Evolutionary conservation across 2,113 vertebrate genomes (phyloP).

Genomic region (Sphaerodactylus townsendi): DNA sequence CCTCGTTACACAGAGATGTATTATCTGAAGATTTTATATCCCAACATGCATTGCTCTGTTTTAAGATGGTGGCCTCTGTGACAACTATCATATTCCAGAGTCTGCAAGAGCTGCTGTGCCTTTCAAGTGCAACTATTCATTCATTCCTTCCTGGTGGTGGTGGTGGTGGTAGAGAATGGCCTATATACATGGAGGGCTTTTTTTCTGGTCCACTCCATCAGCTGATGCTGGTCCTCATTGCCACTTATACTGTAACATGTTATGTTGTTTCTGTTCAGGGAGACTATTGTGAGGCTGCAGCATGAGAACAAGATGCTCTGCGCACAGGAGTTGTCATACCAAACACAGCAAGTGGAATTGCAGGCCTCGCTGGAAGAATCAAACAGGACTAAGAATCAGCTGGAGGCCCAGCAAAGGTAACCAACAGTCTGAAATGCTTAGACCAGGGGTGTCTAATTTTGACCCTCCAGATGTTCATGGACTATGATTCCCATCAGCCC

Average conservation of each 20-base stretch:
- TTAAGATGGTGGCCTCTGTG: not conserved
- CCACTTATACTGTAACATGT: not conserved
- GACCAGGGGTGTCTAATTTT: too few relatives aligned
- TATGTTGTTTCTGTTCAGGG: conserved; percentile 67
- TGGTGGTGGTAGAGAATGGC: not conserved
- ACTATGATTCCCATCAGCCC: too few relatives aligned
- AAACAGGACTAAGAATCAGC: conserved; percentile 79
- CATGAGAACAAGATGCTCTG: conserved; percentile 89
- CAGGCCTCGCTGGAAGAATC: conserved; percentile 84
- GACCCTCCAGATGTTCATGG: too few relatives aligned
- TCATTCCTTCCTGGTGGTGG: too few relatives aligned
- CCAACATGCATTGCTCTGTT: not conserved
- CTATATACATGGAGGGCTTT: not conserved
- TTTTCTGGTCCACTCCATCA: not conserved
- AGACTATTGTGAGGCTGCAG: conserved; percentile 84
- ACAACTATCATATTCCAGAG: not conserved
- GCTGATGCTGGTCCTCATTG: not conserved
- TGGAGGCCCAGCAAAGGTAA: conserved; percentile 85
- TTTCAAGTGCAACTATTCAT: not conserved
- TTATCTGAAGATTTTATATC: not conserved
- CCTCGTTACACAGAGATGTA: not conserved
- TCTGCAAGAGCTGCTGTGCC: not conserved
- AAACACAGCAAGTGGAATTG: conserved; percentile 75
- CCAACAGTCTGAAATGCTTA: not conserved
- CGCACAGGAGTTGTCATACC: conserved; percentile 82